phyloP scores from a whole-genome alignment of 2,113 vertebrate species.

The Nipponia nippon region DNA sequence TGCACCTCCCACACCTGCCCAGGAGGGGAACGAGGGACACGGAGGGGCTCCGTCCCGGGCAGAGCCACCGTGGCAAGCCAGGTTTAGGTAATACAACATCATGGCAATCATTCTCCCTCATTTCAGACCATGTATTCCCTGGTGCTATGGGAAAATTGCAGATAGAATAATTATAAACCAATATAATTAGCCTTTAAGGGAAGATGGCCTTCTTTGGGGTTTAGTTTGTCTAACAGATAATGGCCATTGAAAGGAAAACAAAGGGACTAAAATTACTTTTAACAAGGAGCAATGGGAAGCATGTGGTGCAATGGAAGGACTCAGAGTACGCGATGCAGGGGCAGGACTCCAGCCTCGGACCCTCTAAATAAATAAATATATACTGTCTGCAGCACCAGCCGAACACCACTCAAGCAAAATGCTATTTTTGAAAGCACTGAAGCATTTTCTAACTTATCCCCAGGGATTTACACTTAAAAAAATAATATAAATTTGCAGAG shows the following conservation, averaged over 20 bases:
- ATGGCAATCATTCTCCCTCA: rapidly evolving
- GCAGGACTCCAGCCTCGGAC: background rate
- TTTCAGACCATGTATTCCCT: rapidly evolving
- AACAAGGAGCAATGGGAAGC: background rate
- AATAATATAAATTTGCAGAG: background rate
- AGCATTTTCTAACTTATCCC: constrained; percentile 11
- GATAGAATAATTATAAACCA: background rate
- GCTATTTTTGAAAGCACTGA: constrained; percentile 26
- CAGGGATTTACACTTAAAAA: background rate
- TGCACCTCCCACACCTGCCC: background rate
- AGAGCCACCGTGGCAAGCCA: background rate
- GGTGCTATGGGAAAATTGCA: rapidly evolving
- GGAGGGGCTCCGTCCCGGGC: rapidly evolving
- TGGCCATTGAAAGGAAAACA: background rate
- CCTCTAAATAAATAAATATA: background rate
- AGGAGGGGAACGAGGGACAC: rapidly evolving
- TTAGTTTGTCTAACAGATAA: background rate
- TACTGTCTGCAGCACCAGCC: rapidly evolving
- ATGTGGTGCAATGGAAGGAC: rapidly evolving
- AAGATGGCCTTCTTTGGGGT: background rate
- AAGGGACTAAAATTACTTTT: background rate
- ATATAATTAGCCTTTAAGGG: background rate
- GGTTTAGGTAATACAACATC: rapidly evolving
- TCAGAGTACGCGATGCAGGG: rapidly evolving
- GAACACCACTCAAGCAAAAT: background rate